Base-by-base conservation (phyloP, 2,113 vertebrate genomes). In the Monarcha castaneiventris region DNA sequence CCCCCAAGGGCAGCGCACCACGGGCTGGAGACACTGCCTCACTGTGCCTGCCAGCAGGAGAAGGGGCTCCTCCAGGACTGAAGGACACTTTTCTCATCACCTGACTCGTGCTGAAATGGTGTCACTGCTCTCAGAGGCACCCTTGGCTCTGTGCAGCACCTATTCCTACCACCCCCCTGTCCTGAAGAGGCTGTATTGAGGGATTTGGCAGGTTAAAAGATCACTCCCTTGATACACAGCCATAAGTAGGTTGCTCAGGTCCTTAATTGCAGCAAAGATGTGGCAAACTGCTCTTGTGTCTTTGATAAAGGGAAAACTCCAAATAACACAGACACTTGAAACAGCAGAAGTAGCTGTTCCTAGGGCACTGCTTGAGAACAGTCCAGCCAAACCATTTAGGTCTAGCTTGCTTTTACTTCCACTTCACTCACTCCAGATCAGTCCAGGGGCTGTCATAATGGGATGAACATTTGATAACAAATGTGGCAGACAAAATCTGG, bases 131-230 rank as follows among this genome's bases (percentile, higher is more conserved):
- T 84, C 41, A 90, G 55, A 77, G 37, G 17, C 49, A 54, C 22
- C 20, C 25, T 33, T 0, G 0, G 13, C 46, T 80, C 59, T 21
- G 13, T 9, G 20, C 13, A 84, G 46, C n/a, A 33, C 7, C 16
- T 55, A 7, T 11, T 66, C 32, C 55, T n/a, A 43, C 23, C 32
- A 55, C 13, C 8, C 3, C 25, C 29, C 23, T 41, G 30, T 84
- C 39, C 72, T 49, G 12, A 59, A 68, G 49, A 83, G 26, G 27
- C 8, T n/a, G 18, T 22, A 11, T 10, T 23, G 29, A 23, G 7
- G n/a, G 37, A 39, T 44, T 41, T 72, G 39, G 19, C 30, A 63
- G n/a, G 20, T 39, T 76, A 55, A 54, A 87, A 23, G 7, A 46
- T n/a, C 41, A 52, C 8, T 55, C 2, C n/a, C 39, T 76, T 9